A percentile compares a stretch with the other conserved stretches of the same genome.
These are phyloP conservation scores for Pteromalus puparum DNA, from an alignment of 1,140 invertebrate species.

Conservation along the genomic window DNA sequence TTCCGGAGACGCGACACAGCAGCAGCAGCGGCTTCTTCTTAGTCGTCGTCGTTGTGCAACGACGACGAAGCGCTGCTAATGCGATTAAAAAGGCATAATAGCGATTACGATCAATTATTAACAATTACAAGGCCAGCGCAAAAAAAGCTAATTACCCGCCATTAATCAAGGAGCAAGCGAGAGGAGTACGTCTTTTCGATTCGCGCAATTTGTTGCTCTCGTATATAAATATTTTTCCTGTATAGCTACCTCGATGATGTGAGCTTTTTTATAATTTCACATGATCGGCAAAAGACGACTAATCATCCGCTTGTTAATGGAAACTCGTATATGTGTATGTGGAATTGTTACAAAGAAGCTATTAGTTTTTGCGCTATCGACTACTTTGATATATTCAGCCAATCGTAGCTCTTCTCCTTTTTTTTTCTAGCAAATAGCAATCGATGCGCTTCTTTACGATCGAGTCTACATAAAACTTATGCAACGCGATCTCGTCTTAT, in stretches of 20 bases:
- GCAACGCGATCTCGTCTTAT: background rate
- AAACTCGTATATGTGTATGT: background rate
- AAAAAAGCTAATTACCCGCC: slow-evolving; percentile 71
- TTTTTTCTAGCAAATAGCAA: no score
- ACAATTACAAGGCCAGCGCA: slow-evolving; percentile 69
- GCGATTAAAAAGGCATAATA: slow-evolving; percentile 69
- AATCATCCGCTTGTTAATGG: background rate
- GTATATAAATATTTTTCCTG: background rate
- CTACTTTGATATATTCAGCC: background rate
- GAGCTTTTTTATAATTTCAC: no score
- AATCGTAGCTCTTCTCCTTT: background rate
- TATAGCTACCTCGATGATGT: background rate
- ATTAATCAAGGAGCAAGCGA: slow-evolving; percentile 72
- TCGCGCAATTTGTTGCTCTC: background rate
- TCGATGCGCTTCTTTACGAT: background rate
- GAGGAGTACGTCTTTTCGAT: background rate
- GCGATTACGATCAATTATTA: slow-evolving; percentile 73
- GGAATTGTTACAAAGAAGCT: background rate
- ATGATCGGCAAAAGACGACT: background rate
- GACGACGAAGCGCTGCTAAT: slow-evolving; percentile 57
- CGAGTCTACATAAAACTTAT: background rate
- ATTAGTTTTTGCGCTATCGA: slow-evolving; percentile 11
- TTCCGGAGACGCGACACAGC: background rate
- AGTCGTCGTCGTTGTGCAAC: slow-evolving; percentile 63
- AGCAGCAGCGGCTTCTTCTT: background rate